Evolutionary conservation across 2,797 vertebrate genomes (phyloP), one percentile per base, ranked within the genome.

Genomic region (Pogoniulus pusillus): DNA sequence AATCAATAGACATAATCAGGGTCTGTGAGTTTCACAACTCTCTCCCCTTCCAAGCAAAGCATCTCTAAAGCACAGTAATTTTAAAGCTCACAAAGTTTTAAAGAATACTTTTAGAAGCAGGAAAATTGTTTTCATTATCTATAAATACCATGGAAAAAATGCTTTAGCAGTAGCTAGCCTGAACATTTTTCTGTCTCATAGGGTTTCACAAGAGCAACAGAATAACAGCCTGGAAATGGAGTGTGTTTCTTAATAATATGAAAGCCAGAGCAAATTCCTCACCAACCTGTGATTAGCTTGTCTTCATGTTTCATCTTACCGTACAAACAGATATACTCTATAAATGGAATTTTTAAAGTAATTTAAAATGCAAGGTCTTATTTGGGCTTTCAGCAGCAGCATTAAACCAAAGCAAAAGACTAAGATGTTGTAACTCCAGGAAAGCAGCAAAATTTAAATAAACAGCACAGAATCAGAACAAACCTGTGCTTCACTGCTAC

Each of bases 1-100:
- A 81, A 62, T 71, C 13, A 23, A 17, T 32, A 82, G 22, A 4
- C 5, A 12, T 3, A 17, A 18, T 41, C 14, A 74, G n/a, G 74
- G 39, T 35, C 15, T 54, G 15, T 9, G 17, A 19, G 15, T 55
- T 8, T 1, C 0, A 0, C 9, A 66, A 20, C 4, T 26, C 26
- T 68, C 74, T 85, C 39, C 23, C 80, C 17, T 29, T 85, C 7
- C n/a, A 54, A 39, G 11, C 3, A 70, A 12, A 6, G 5, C 0
- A 55, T 58, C 39, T 76, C n/a, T 54, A 30, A 64, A 68, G 5
- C 16, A 58, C 20, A 69, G 26, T 27, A 51, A 12, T 7, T 68
- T 74, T 29, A 71, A 71, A 85, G 34, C 6, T 71, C 27, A 63
- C 6, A 13, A 65, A 26, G 6, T 57, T 70, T 64, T 17, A 62